Percentiles rank a stretch among this genome's conserved stretches.
These are phyloP conservation scores for Tenthredo scrophulariae DNA, from an alignment of 2,888 invertebrate species.

Conservation along the genomic window DNA sequence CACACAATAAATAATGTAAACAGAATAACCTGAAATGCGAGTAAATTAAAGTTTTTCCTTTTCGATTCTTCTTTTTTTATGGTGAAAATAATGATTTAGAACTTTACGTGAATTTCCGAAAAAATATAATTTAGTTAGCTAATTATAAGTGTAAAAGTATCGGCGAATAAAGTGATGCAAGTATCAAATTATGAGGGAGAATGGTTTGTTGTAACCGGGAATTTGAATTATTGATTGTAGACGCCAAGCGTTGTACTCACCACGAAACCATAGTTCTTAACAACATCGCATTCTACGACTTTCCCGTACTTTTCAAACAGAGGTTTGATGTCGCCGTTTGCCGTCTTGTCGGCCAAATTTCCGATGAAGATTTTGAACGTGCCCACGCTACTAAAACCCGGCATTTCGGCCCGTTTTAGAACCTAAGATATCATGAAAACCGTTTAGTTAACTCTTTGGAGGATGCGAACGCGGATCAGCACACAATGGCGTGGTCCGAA, in stretches of 20 bases:
- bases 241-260: conserved; percentile 75
- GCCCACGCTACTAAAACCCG: conserved; percentile 90
- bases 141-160: neutral
- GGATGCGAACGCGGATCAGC: conserved; percentile 32
- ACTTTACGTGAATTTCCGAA: neutral
- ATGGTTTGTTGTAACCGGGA: neutral
- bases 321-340: conserved; percentile 92
- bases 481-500: conserved; percentile 49
- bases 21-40: neutral
- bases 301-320: conserved; percentile 98
- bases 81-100: neutral
- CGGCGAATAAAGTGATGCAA: neutral
- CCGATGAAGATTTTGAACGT: conserved; percentile 99
- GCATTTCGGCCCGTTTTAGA: conserved; percentile 81
- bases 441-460: neutral
- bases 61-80: neutral
- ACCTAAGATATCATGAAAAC: conserved; percentile 61
- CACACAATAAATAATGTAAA: no score
- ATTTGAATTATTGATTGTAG: conserved; percentile 31
- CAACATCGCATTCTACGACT: conserved; percentile 98
- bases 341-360: conserved; percentile 95
- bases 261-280: conserved; percentile 99
- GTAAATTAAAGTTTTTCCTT: neutral
- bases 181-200: neutral
- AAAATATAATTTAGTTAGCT: neutral